Base-by-base conservation (phyloP, 2,113 vertebrate species). In the Phycodurus eques region DNA sequence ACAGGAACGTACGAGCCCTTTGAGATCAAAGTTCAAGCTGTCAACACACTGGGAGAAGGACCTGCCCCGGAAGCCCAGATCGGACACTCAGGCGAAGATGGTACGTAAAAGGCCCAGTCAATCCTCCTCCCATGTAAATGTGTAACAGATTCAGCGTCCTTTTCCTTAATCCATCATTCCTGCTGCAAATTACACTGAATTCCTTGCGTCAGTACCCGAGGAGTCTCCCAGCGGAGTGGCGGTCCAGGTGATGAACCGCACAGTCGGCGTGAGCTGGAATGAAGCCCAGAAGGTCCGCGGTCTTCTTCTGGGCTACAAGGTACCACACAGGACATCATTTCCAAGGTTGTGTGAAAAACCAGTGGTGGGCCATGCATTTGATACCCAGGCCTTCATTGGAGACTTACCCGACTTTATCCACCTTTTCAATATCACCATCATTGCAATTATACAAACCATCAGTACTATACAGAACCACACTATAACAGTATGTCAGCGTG, bases 81-180 rank as follows among this genome's bases (percentile, higher is more conserved):
- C 0, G 95, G 95, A 71, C 88, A 95, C 86, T 96, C 95, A 0
- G 95, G 95, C 65, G 96, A 97, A 78, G 93, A 95, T 73, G 15
- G 96, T 97, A 87, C 71, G 95, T 92, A 49, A 68, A 12, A 12
- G 20, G 20, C 22, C 11, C 13, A 5, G 12, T 1, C 22, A 14
- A 5, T 59, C 12, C 35, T 61, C 11, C 2, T 4, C 5, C 4
- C 60, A 5, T 10, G 11, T 43, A 51, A 51, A 9, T 33, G 6
- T 17, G 8, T 39, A 62, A 22, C 39, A 22, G 1, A 0, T 46
- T 44, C 43, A 20, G 14, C 66, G 8, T 35, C 19, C 57, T 33
- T 51, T 47, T 12, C 15, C 62, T 61, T 63, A 13, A 9, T 65
- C 5, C 5, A 20, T 66, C 47, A 68, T 51, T 53, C 17, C 12